A percentile compares a stretch with the other conserved stretches of the same genome.
phyloP scores from a whole-genome alignment of 2,113 vertebrate species.

The Axis porcinus region DNA sequence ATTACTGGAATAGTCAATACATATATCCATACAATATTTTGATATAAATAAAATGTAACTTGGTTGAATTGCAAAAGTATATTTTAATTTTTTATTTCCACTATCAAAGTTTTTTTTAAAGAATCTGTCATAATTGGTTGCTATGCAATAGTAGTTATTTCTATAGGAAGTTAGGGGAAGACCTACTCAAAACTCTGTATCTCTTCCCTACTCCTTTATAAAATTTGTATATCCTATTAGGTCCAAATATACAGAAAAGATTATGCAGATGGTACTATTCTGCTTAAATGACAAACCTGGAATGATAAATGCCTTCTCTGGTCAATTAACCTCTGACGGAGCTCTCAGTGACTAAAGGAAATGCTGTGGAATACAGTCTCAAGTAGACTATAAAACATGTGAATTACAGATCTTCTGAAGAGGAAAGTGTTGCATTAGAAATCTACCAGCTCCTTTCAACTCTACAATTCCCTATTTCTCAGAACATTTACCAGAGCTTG shows the following conservation, averaged over 20 bases:
- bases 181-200: not conserved
- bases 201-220: not conserved
- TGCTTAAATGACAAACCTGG: constrained; percentile 42
- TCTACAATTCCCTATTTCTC: constrained; percentile 4
- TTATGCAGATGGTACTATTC: constrained; percentile 5
- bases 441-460: constrained; percentile 24
- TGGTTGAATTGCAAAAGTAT: not conserved
- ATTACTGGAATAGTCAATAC: not conserved
- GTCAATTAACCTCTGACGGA: constrained; percentile 51
- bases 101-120: not conserved
- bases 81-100: not conserved
- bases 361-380: constrained; percentile 21
- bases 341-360: constrained; percentile 43
- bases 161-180: not conserved
- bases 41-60: not conserved
- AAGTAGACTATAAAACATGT: constrained; percentile 43
- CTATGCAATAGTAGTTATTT: not conserved
- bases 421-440: constrained; percentile 26
- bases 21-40: not conserved
- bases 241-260: constrained; percentile 25
- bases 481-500: constrained; percentile 59
- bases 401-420: constrained; percentile 27
- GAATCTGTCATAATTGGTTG: not conserved
- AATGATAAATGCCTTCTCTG: constrained; percentile 48
- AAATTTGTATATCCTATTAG: constrained; percentile 3